phyloP scores from a whole-genome alignment of 2,113 vertebrate genomes.

The Apeltes quadracus region DNA sequence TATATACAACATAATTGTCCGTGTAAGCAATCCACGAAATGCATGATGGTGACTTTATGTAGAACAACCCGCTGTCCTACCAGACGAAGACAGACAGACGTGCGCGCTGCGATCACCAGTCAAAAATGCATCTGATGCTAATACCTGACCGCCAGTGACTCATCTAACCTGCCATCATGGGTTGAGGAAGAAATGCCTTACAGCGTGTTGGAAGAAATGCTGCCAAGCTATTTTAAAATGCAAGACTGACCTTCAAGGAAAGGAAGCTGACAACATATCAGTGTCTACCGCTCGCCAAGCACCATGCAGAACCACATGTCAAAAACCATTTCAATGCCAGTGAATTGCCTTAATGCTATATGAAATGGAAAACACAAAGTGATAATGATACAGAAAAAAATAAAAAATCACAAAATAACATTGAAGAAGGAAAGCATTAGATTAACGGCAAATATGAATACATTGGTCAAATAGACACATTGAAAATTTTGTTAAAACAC shows the following conservation, averaged over 20 bases:
- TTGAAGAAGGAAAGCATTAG: conserved; percentile 62
- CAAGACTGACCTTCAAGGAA: conserved; percentile 71
- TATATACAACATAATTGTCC: conserved; percentile 33
- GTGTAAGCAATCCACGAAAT: conserved; percentile 20
- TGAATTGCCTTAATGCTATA: conserved; percentile 66
- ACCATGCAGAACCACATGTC: conserved; percentile 62
- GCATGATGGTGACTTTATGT: conserved; percentile 32
- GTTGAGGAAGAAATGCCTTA: conserved; percentile 62
- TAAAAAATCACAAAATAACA: conserved; percentile 59
- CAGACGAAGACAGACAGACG: conserved; percentile 38
- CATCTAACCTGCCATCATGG: conserved; percentile 62
- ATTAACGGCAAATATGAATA: conserved; percentile 58
- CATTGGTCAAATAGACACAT: conserved; percentile 62
- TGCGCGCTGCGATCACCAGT: conserved; percentile 39
- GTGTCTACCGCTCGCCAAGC: conserved; percentile 56
- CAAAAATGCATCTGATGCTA: conserved; percentile 48
- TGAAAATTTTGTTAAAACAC: conserved; percentile 57
- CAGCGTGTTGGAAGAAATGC: conserved; percentile 60
- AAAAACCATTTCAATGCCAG: conserved; percentile 63
- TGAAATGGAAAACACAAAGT: conserved; percentile 73
- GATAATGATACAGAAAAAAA: conserved; percentile 48
- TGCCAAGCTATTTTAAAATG: conserved; percentile 68
- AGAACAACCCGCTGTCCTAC: conserved; percentile 12
- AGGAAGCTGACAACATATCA: conserved; percentile 58
- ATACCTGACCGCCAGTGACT: conserved; percentile 69